Evolutionary conservation across 2,113 vertebrate species (phyloP).

Genomic region (Bucco capensis): DNA sequence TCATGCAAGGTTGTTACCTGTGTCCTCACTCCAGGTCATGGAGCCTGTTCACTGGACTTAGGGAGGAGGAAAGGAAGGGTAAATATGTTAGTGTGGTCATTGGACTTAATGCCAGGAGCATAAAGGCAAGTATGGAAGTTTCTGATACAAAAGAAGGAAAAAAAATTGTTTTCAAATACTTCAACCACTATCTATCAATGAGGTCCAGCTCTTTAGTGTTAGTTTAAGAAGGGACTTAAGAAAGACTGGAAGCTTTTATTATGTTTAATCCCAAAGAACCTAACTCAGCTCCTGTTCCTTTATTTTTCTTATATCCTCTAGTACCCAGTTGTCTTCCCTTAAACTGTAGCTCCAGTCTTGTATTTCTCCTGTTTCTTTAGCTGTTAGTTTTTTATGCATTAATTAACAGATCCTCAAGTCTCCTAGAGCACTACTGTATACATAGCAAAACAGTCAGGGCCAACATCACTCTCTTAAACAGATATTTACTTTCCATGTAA

Average conservation of each 20-base stretch:
- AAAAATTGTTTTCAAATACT: not conserved
- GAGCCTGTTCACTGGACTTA: not conserved
- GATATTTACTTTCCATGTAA: not conserved
- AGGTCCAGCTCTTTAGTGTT: not conserved
- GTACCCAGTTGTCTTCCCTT: not conserved
- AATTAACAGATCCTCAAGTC: not conserved
- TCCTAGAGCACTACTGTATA: not conserved
- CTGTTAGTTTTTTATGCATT: not conserved
- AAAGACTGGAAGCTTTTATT: not conserved
- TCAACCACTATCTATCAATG: fast-evolving
- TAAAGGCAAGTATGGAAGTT: not conserved
- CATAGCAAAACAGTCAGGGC: not conserved
- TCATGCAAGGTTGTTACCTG: not conserved
- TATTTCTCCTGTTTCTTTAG: not conserved
- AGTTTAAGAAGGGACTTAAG: not conserved
- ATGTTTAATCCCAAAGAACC: not conserved
- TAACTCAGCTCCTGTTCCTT: not conserved
- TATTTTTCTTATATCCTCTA: not conserved
- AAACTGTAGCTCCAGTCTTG: not conserved
- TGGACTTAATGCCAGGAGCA: fast-evolving
- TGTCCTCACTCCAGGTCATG: not conserved
- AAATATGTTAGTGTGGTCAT: not conserved
- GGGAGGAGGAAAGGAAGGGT: not conserved
- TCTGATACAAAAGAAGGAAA: not conserved
- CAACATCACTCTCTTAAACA: not conserved